Percentiles rank a stretch among this genome's conserved stretches.
phyloP scores from a whole-genome alignment of 2,888 invertebrate species.

The Xanthostigma xanthostigma region DNA sequence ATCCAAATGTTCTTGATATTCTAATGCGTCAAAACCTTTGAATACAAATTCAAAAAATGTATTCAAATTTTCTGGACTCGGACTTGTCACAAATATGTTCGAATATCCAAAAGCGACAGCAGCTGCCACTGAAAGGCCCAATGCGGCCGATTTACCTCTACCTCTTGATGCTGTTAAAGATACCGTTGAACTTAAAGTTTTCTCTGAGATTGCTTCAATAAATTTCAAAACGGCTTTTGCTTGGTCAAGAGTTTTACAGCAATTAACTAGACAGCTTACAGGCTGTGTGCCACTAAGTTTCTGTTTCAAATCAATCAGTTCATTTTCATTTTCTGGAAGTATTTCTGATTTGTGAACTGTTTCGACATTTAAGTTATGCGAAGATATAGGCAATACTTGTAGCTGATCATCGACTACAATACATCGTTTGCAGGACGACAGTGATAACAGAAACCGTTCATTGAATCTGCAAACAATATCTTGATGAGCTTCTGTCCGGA shows the following conservation, averaged over 20 bases:
- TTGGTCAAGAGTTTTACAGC: conserved; percentile 89
- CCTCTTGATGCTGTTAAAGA: conserved; percentile 93
- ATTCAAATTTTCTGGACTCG: conserved; percentile 93
- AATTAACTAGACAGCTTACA: conserved; percentile 72
- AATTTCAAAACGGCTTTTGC: conserved; percentile 84
- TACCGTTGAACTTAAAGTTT: conserved; percentile 74
- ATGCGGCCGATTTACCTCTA: conserved; percentile 93
- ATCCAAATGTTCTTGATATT: conserved; percentile 91
- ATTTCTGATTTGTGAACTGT: conserved; percentile 43
- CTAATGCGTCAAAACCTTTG: conserved; percentile 85
- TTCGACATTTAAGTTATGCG: conserved; percentile 68
- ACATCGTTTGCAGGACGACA: conserved; percentile 76
- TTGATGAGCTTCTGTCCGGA: conserved; percentile 87
- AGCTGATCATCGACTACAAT: conserved; percentile 91
- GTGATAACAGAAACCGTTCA: conserved; percentile 83
- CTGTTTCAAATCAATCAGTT: conserved; percentile 62
- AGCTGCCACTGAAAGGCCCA: conserved; percentile 83
- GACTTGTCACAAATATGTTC: conserved; percentile 94
- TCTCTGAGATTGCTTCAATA: conserved; percentile 90
- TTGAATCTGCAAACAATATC: conserved; percentile 90
- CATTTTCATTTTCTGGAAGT: conserved; percentile 34
- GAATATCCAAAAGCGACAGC: conserved; percentile 69
- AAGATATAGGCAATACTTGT: conserved; percentile 81
- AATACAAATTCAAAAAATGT: conserved; percentile 95
- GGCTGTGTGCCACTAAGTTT: conserved; percentile 83